phyloP scores from a whole-genome alignment of 1,140 invertebrate species.

The Melanaphis sacchari region DNA sequence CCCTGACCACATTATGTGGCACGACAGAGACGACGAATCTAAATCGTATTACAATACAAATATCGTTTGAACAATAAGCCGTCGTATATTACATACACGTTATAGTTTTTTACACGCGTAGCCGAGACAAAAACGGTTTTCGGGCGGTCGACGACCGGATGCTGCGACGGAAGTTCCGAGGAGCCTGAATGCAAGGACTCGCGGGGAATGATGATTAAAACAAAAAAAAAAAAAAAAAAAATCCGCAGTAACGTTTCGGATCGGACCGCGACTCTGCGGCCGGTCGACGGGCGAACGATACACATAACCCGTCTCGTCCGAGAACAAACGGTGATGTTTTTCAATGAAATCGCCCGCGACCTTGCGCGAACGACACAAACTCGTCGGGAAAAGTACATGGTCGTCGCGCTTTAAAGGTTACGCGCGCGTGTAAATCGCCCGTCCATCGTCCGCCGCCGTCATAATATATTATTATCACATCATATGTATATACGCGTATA shows the following conservation, averaged over 20 bases:
- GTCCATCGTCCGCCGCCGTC: not conserved
- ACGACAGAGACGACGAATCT: no score
- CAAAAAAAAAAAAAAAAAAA: slow-evolving; percentile 2
- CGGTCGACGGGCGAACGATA: not conserved
- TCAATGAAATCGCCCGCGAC: slow-evolving; percentile 29
- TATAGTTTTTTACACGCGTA: not conserved
- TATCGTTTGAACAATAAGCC: no score
- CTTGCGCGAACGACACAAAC: not conserved
- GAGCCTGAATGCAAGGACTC: not conserved
- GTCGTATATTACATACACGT: no score
- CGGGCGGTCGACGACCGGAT: not conserved
- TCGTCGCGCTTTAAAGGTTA: slow-evolving; percentile 41
- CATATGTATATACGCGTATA: not conserved
- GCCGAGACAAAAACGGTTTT: not conserved
- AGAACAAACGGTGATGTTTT: not conserved
- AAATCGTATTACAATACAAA: no score
- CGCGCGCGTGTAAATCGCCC: not conserved
- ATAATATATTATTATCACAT: not conserved
- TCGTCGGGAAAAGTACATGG: slow-evolving; percentile 42
- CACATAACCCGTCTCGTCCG: not conserved
- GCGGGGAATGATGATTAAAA: not conserved
- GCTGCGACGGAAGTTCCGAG: not conserved
- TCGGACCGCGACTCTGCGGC: not conserved
- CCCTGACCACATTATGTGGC: no score
- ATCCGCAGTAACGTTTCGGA: not conserved